A percentile compares a stretch with the other conserved stretches of the same genome.
Evolutionary conservation across 1,140 invertebrate species (phyloP).

Genomic region (Meloidogyne floridensis): DNA sequence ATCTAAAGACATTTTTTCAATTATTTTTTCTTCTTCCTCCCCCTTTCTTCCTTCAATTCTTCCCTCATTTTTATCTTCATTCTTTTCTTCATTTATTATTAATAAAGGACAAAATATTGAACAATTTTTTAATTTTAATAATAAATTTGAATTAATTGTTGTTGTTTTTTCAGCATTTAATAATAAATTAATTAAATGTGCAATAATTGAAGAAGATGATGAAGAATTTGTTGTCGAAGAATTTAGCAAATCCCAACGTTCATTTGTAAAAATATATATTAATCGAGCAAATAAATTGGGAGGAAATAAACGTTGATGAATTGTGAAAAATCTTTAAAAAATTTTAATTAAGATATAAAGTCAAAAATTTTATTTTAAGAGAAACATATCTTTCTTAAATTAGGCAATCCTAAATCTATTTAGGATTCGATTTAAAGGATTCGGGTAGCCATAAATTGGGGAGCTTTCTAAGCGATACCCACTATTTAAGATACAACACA

Average conservation of each 20-base stretch:
- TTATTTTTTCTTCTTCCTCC: not conserved
- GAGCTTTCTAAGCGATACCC: too few relatives aligned
- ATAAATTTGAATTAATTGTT: not conserved
- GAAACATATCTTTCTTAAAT: too few relatives aligned
- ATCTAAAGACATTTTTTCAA: not conserved
- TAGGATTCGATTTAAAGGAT: too few relatives aligned
- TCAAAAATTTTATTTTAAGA: too few relatives aligned
- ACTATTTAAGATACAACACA: too few relatives aligned
- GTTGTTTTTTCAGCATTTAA: conserved; percentile 6
- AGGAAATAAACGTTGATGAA: conserved; percentile 39
- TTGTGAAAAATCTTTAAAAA: conserved; percentile 25
- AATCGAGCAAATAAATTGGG: conserved; percentile 27
- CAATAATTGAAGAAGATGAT: conserved; percentile 6
- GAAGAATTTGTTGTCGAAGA: conserved; percentile 9
- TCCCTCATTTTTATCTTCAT: not conserved
- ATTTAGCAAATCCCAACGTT: conserved; percentile 41
- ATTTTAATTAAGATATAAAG: too few relatives aligned
- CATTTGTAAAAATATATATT: conserved; percentile 32
- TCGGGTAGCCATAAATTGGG: too few relatives aligned
- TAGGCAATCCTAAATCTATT: too few relatives aligned
- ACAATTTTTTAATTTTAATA: conserved; percentile 29
- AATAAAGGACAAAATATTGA: conserved; percentile 15
- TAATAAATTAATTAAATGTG: conserved; percentile 40
- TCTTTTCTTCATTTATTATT: conserved; percentile 19
- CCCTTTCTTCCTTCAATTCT: not conserved